A percentile compares a stretch with the other conserved stretches of the same genome.
phyloP scores from a whole-genome alignment of 53 echinoderm and acorn worm species.

The Stichopus horrens region DNA sequence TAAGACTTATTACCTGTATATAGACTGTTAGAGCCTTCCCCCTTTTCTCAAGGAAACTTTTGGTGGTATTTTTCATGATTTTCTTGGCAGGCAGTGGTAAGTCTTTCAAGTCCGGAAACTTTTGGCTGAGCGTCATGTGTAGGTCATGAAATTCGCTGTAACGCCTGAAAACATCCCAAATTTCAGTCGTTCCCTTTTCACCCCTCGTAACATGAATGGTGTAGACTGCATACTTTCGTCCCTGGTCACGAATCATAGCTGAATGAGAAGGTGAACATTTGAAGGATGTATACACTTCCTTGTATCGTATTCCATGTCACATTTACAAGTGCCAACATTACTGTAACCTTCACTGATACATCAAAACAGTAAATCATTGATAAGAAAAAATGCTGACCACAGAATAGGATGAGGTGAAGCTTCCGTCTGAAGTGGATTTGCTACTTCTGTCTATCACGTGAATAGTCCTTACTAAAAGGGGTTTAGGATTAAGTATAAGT shows the following conservation, averaged over 20 bases:
- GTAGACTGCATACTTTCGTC: constrained; percentile 78
- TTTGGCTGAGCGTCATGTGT: constrained; percentile 84
- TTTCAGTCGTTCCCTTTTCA: constrained; percentile 70
- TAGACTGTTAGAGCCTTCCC: constrained; percentile 80
- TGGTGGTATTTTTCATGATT: constrained; percentile 85
- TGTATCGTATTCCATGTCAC: no score
- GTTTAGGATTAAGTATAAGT: no score
- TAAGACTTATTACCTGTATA: constrained; percentile 64
- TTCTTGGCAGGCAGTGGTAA: constrained; percentile 84
- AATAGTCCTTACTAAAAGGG: no score
- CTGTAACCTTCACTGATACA: no score
- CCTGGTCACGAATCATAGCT: constrained; percentile 86
- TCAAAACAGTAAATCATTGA: no score
- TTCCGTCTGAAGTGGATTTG: no score
- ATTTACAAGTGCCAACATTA: no score
- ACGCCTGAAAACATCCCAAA: constrained; percentile 95
- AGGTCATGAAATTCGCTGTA: constrained; percentile 99
- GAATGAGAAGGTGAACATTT: background rate
- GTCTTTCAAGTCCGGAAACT: constrained; percentile 65
- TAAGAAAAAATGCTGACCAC: no score
- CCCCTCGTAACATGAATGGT: constrained; percentile 84
- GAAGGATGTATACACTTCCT: no score
- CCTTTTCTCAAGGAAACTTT: constrained; percentile 86
- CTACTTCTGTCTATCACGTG: no score
- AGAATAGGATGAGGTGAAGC: no score